phyloP scores from a whole-genome alignment of 2,797 vertebrate species.

The Iguana delicatissima region DNA sequence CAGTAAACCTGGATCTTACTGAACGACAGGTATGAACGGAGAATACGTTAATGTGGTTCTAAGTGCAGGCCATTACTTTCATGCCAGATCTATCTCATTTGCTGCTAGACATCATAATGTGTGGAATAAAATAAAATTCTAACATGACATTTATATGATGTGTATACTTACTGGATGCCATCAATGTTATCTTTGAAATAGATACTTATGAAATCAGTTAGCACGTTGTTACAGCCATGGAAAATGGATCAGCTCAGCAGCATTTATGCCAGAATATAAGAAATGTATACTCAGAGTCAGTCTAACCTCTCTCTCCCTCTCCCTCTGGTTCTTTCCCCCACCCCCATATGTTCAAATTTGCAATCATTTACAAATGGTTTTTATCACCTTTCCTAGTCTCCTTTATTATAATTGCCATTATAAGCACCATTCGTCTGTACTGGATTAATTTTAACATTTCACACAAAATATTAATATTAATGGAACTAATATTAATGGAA shows the following conservation, averaged over 20 bases:
- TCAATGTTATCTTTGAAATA: slow-evolving; percentile 25
- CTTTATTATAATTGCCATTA: neutral
- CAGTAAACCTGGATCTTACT: slow-evolving; percentile 98
- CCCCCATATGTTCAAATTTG: neutral
- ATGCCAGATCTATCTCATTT: slow-evolving; percentile 9
- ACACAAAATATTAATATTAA: slow-evolving; percentile 6
- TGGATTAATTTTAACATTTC: neutral
- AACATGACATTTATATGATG: slow-evolving; percentile 21
- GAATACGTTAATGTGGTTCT: slow-evolving; percentile 25
- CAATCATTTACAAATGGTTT: neutral
- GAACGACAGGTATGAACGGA: slow-evolving; percentile 94
- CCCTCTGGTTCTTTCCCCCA: no score
- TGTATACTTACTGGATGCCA: slow-evolving; percentile 19
- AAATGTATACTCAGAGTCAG: neutral
- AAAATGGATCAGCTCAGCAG: slow-evolving; percentile 21
- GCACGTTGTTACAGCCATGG: slow-evolving; percentile 2
- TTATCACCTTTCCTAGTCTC: neutral
- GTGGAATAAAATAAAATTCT: slow-evolving; percentile 33
- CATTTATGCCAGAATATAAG: slow-evolving; percentile 4
- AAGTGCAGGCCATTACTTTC: slow-evolving; percentile 24
- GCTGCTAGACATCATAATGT: neutral
- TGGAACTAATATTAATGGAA: neutral
- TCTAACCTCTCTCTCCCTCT: no score
- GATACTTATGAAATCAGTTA: slow-evolving; percentile 30
- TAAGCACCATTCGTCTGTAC: neutral